phyloP scores from a whole-genome alignment of 2,113 vertebrate species.

The Megatriorchis doriae region DNA sequence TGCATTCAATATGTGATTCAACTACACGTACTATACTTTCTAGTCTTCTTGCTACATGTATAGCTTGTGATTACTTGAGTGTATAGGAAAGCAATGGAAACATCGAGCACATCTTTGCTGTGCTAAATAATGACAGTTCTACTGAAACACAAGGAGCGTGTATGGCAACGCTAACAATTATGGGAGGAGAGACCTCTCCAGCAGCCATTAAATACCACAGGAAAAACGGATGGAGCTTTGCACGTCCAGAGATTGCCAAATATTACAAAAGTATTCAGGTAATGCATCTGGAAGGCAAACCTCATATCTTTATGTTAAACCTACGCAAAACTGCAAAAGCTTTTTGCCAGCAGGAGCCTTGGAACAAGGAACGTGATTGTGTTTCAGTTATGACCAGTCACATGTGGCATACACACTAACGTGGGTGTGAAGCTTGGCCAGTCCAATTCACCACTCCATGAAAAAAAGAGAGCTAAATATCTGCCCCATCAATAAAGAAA shows the following conservation, averaged over 20 bases:
- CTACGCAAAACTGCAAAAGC: neutral
- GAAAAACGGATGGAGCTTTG: neutral
- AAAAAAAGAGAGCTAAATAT: neutral
- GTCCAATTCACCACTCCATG: neutral
- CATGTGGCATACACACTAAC: neutral
- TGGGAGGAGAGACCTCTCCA: neutral
- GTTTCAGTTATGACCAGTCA: conserved; percentile 11
- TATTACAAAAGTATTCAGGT: neutral
- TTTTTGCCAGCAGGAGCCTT: neutral
- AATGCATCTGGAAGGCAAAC: neutral
- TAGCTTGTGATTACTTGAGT: neutral
- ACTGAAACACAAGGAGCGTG: neutral
- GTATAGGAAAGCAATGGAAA: neutral
- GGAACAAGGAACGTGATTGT: conserved; percentile 27
- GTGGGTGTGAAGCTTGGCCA: neutral
- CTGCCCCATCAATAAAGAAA: neutral
- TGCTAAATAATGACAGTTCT: neutral
- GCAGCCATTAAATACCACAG: neutral
- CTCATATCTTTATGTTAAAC: neutral
- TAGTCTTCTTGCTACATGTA: neutral
- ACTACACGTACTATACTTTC: neutral
- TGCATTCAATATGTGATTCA: neutral
- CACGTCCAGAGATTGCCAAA: neutral
- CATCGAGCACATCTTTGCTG: neutral
- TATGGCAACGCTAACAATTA: neutral